A percentile compares a stretch with the other conserved stretches of the same genome.
Conservation (phyloP, 2,113 vertebrate genomes). For the Ondatra zibethicus region DNA sequence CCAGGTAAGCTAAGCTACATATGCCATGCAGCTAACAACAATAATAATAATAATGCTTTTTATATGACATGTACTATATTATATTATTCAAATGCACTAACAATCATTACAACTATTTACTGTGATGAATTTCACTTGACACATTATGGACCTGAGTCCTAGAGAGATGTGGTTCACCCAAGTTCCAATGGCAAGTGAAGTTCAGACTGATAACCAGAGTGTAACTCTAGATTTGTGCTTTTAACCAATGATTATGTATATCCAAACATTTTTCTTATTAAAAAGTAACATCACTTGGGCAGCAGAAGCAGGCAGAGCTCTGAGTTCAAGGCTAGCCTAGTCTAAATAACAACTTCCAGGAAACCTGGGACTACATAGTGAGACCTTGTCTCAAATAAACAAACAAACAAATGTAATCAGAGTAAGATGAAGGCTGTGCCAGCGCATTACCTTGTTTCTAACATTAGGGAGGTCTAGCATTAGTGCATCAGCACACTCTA, state of each 20-base stretch:
- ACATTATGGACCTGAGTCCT: constrained; percentile 20
- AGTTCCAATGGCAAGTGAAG: constrained; percentile 30
- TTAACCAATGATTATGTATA: background rate
- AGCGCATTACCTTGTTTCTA: background rate
- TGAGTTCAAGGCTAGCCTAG: background rate
- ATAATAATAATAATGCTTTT: constrained; percentile 20
- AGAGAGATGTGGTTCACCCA: background rate
- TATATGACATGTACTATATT: background rate
- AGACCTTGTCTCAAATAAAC: background rate
- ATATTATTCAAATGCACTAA: background rate
- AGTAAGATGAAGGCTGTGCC: background rate
- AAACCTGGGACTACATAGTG: background rate
- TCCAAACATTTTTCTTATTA: background rate
- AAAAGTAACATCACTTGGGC: background rate
- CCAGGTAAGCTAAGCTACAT: constrained; percentile 16
- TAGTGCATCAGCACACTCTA: background rate
- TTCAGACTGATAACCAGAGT: constrained; percentile 19
- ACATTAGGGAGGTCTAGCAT: background rate
- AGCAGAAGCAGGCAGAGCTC: background rate
- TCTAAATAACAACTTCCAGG: background rate
- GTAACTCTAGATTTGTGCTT: background rate
- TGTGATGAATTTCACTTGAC: background rate
- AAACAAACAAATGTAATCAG: background rate
- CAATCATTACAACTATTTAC: constrained; percentile 45
- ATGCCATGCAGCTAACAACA: background rate